Percentiles rank a stretch among this genome's conserved stretches.
phyloP scores from a whole-genome alignment of 2,888 invertebrate species.

The Aphrophora alni region DNA sequence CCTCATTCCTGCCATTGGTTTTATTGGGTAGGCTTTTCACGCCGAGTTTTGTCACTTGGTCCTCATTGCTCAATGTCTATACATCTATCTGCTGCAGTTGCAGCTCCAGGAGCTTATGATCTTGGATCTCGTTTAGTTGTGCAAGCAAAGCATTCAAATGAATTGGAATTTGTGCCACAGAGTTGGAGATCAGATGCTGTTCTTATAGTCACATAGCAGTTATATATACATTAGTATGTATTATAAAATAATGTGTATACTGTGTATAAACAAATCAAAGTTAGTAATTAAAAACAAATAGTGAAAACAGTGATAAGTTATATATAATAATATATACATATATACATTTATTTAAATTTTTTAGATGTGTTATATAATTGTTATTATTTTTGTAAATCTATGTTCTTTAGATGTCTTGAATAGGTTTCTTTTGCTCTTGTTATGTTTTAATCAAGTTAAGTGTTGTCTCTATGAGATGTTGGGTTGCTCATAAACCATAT shows the following conservation, averaged over 20 bases:
- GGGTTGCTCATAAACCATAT: background rate
- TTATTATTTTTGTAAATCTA: background rate
- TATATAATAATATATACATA: background rate
- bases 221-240: background rate
- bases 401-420: background rate
- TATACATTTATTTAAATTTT: background rate
- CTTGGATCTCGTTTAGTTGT: slow-evolving; percentile 68
- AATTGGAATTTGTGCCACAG: slow-evolving; percentile 28
- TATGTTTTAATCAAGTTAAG: background rate
- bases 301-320: background rate
- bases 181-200: slow-evolving; percentile 37
- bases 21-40: slow-evolving; percentile 58
- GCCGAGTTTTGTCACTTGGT: slow-evolving; percentile 59
- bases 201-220: slow-evolving; percentile 35
- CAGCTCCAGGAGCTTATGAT: slow-evolving; percentile 71
- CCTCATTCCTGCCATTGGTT: slow-evolving; percentile 58
- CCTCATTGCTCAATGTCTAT: slow-evolving; percentile 64
- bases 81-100: slow-evolving; percentile 66
- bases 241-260: slow-evolving; percentile 7
- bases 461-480: background rate
- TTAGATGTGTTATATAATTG: slow-evolving; percentile 6
- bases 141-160: slow-evolving; percentile 11
- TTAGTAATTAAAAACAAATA: background rate
- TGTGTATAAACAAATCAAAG: slow-evolving; percentile 1
- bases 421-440: background rate